Conservation (phyloP, 2,113 vertebrate genomes). For the Gymnocephalus cernua region DNA sequence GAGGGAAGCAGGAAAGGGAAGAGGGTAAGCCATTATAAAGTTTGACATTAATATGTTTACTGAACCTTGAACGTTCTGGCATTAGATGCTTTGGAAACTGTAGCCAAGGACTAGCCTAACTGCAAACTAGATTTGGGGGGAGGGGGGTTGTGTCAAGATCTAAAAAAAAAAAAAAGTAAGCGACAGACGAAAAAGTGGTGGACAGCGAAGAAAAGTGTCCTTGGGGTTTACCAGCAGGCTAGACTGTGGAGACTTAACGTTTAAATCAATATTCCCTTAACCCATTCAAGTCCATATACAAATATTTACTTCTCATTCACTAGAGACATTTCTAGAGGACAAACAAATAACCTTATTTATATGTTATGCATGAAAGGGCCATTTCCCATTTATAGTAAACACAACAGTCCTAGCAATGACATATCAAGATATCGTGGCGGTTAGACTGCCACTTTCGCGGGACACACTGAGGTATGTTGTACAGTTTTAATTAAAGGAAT, state of each 20-base stretch:
- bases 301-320: constrained; percentile 18
- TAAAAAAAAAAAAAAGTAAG: constrained; percentile 14
- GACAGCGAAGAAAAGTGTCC: neutral
- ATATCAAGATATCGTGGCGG: neutral
- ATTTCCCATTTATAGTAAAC: constrained; percentile 6
- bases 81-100: constrained; percentile 17
- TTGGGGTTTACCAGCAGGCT: constrained; percentile 9
- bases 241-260: constrained; percentile 1
- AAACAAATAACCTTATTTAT: neutral
- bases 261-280: constrained; percentile 25
- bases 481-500: neutral
- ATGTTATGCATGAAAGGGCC: no score
- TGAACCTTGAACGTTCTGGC: constrained; percentile 53
- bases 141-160: constrained; percentile 2
- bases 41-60: constrained; percentile 49
- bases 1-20: constrained; percentile 24
- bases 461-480: neutral
- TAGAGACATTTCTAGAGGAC: neutral
- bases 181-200: neutral
- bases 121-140: constrained; percentile 3
- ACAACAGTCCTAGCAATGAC: neutral
- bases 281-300: constrained; percentile 2
- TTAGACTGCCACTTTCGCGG: neutral
- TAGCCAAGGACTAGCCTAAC: constrained; percentile 33
- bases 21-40: constrained; percentile 35